Conservation (phyloP, 64 coral and sea anemone genomes). For the Montipora efflorescens region DNA sequence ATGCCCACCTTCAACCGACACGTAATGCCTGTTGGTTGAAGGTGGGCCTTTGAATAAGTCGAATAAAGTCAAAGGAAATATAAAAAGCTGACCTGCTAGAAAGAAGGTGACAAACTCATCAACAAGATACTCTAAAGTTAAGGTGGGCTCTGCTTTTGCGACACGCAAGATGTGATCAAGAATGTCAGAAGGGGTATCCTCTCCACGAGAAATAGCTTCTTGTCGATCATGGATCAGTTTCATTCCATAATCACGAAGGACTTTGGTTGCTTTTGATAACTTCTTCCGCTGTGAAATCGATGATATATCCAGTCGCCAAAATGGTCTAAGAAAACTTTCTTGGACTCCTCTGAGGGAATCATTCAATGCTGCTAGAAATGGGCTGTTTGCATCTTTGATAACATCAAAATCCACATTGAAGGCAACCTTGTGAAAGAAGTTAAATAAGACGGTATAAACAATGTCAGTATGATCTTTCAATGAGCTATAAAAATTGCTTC, state of each 20-base stretch:
- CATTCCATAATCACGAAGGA: constrained; percentile 70
- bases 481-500: too few relatives aligned
- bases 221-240: constrained; percentile 65
- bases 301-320: constrained; percentile 45
- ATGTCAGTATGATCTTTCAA: too few relatives aligned
- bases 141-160: constrained; percentile 32
- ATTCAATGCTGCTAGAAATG: constrained; percentile 62
- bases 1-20: too few relatives aligned
- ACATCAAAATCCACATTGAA: constrained; percentile 55
- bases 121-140: constrained; percentile 59
- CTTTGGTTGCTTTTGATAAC: constrained; percentile 2
- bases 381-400: constrained; percentile 54
- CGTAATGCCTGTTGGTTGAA: too few relatives aligned
- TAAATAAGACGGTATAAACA: too few relatives aligned
- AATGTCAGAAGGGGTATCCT: constrained; percentile 51
- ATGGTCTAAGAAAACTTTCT: constrained; percentile 19
- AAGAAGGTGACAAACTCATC: constrained; percentile 87
- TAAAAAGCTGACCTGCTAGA: constrained; percentile 39
- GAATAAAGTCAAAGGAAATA: too few relatives aligned
- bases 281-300: constrained; percentile 41
- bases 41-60: too few relatives aligned
- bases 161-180: constrained; percentile 70
- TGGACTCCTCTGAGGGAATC: constrained; percentile 22
- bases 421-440: neutral
- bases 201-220: constrained; percentile 23